Evolutionary conservation across 2,113 vertebrate genomes (phyloP).

Genomic region (Hystrix cristata): DNA sequence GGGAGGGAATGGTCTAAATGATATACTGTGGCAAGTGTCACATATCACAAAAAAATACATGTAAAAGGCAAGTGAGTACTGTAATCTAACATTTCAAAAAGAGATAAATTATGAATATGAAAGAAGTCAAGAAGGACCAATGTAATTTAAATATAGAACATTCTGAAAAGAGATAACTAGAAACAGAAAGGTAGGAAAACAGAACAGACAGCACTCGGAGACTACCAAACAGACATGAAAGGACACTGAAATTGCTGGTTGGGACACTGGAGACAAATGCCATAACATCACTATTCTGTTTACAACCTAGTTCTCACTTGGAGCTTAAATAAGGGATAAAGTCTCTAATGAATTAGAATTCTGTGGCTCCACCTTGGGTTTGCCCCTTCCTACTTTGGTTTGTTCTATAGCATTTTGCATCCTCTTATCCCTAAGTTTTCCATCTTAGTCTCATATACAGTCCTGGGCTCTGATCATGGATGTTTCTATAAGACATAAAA

Average conservation of each 20-base stretch:
- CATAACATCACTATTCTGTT: neutral
- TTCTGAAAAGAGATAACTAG: neutral
- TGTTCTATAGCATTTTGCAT: neutral
- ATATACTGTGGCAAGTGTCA: neutral
- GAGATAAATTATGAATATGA: slow-evolving; percentile 9
- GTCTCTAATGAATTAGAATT: neutral
- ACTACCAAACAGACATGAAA: neutral
- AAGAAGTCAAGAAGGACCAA: neutral
- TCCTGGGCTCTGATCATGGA: too few species aligned
- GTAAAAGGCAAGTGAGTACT: neutral
- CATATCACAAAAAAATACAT: neutral
- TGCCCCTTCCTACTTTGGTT: neutral
- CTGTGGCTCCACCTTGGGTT: neutral
- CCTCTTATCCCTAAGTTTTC: neutral
- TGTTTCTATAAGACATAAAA: neutral
- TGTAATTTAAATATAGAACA: neutral
- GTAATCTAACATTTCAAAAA: neutral
- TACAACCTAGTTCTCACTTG: neutral
- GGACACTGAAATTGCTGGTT: neutral
- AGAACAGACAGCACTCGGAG: neutral
- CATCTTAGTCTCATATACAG: neutral
- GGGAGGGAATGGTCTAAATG: neutral
- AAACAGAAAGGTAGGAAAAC: neutral
- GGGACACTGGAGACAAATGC: neutral
- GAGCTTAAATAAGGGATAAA: neutral